Base-by-base conservation (phyloP, 1,140 invertebrate genomes). In the Hyphantria cunea region DNA sequence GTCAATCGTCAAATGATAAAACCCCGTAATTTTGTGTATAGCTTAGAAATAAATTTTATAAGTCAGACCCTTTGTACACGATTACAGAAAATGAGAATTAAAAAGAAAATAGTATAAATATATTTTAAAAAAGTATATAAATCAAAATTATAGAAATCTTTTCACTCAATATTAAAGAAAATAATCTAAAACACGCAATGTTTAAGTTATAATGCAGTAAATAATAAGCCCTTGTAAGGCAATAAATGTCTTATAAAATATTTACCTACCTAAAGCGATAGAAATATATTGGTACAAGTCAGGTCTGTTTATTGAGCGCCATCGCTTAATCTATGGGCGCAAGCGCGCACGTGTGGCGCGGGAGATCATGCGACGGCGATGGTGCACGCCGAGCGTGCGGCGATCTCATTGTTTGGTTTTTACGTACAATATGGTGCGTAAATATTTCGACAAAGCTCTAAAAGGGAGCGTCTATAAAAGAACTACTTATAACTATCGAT, bases 391-490 rank as follows among this genome's bases (percentile, higher is more conserved):
- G 15, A 49, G 55, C 55, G 34, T 45, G 56, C 56, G 42, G 58
- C 58, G 63, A 61, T 72, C 74, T 65, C 75, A 86, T 90, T 88
- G 87, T 90, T 88, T 81, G 78, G 79, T 81, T 86, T 86, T 87
- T 84, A 84, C 83, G 72, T 87, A 79, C 78, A 86, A 89, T 89
- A 80, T 87, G 72, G 80, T 76, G 76, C 85, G 80, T 90, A 90
- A 90, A 90, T 89, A 87, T 90, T 90, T 88, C 85, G 83, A 90
- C 87, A 84, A 87, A 81, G 76, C 79, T 76, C 74, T 79, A 82
- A 81, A 88, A 86, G 82, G n/a, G 85, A 84, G 77, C 81, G 70
- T 70, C 66, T 71, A 81, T 80, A 82, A 79, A 81, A 79, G 77
- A 84, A 80, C 74, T 82, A 78, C 70, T 79, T 78, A 78, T 77